Percentiles rank a stretch among this genome's conserved stretches.
Conservation (phyloP, 2,888 invertebrate genomes). For the Drosophila meridiana region DNA sequence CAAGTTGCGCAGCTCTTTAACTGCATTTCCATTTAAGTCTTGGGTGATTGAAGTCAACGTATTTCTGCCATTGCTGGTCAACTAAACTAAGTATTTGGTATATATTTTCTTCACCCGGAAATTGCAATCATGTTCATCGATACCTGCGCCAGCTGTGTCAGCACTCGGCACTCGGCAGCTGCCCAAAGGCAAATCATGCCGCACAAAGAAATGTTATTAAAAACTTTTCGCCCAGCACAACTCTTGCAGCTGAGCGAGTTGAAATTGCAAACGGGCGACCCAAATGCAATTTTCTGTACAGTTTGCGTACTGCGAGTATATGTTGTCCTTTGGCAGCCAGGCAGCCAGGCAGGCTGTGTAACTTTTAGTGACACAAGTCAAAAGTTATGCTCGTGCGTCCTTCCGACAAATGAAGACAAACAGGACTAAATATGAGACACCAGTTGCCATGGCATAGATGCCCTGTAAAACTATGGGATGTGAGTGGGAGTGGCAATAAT, state of each 20-base stretch:
- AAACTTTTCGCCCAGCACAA: slow-evolving; percentile 59
- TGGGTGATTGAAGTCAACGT: neutral
- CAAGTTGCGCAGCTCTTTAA: slow-evolving; percentile 32
- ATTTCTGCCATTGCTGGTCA: slow-evolving; percentile 1
- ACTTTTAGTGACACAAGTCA: slow-evolving; percentile 59
- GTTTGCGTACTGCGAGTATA: slow-evolving; percentile 22
- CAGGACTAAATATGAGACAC: neutral
- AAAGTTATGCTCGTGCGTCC: slow-evolving; percentile 63
- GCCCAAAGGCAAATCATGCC: slow-evolving; percentile 13
- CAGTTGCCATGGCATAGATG: neutral
- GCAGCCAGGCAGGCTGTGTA: slow-evolving; percentile 50
- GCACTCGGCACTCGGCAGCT: neutral
- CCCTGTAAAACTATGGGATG: neutral
- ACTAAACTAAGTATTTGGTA: slow-evolving; percentile 1
- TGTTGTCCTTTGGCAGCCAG: slow-evolving; percentile 43
- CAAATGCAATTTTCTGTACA: slow-evolving; percentile 55
- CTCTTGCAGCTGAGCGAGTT: slow-evolving; percentile 31
- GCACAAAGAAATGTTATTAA: slow-evolving; percentile 68
- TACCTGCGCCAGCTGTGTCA: neutral
- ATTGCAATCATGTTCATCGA: slow-evolving; percentile 17
- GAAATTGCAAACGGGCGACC: slow-evolving; percentile 43
- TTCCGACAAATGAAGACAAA: slow-evolving; percentile 10
- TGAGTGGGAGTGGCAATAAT: neutral
- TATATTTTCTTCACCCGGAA: neutral
- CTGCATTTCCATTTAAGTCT: neutral